A percentile compares a stretch with the other conserved stretches of the same genome.
Conservation (phyloP, 2,888 invertebrate species). For the Drosophila sordidula region DNA sequence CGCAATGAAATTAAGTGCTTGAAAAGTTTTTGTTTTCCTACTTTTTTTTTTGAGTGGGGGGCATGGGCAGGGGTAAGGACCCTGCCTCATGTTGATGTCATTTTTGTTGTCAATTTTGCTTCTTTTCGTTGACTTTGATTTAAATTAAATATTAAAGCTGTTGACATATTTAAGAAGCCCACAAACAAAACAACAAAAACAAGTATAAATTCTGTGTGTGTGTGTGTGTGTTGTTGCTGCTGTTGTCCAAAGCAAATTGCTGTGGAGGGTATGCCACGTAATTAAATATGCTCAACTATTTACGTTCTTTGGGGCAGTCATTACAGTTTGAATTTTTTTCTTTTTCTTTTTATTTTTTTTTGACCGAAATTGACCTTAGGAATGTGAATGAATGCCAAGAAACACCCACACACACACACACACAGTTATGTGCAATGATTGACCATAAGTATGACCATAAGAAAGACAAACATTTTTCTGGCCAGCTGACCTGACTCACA, state of each 20-base stretch:
- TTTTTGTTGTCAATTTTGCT: constrained; percentile 1
- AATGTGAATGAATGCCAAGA: constrained; percentile 12
- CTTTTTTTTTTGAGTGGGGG: background rate
- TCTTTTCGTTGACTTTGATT: constrained; percentile 36
- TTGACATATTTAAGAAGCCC: constrained; percentile 43
- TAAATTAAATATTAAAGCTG: constrained; percentile 52
- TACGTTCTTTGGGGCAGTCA: constrained; percentile 17
- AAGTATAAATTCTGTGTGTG: background rate
- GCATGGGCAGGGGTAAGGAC: no score
- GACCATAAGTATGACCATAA: constrained; percentile 11
- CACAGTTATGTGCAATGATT: background rate
- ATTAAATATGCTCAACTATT: constrained; percentile 65
- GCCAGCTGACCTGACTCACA: constrained; percentile 5
- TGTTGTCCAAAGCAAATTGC: constrained; percentile 10
- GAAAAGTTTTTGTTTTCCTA: background rate
- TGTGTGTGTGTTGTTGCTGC: background rate
- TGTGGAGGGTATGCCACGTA: constrained; percentile 37
- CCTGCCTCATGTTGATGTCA: background rate
- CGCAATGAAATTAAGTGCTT: constrained; percentile 54
- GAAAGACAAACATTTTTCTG: constrained; percentile 12
- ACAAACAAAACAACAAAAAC: constrained; percentile 15
- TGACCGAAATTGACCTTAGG: background rate
- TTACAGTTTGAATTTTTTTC: background rate
- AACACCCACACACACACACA: background rate
- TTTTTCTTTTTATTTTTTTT: background rate